phyloP scores from a whole-genome alignment of 2,888 invertebrate species.

The Spatulosminthurus flaviceps region DNA sequence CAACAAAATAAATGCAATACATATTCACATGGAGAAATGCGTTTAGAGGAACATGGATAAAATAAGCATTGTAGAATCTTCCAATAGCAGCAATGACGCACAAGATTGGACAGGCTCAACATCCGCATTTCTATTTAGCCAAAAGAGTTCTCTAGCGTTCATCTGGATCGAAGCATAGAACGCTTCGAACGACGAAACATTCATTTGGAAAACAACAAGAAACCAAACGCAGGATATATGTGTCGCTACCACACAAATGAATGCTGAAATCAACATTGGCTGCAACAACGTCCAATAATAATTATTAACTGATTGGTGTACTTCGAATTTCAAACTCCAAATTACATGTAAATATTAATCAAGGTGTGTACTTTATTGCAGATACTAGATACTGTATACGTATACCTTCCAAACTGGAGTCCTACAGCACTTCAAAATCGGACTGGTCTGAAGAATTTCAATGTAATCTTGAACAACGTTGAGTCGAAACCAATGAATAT shows the following conservation, averaged over 20 bases:
- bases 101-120: too few relatives aligned
- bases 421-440: background rate
- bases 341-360: too few relatives aligned
- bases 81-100: background rate
- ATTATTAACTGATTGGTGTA: too few relatives aligned
- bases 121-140: background rate
- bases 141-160: slow-evolving; percentile 21
- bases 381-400: too few relatives aligned
- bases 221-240: slow-evolving; percentile 4
- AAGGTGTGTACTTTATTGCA: too few relatives aligned
- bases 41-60: background rate
- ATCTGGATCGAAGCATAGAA: background rate
- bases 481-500: slow-evolving; percentile 27
- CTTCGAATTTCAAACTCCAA: too few relatives aligned
- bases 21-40: background rate
- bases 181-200: background rate
- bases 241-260: background rate
- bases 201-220: background rate
- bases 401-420: slow-evolving; percentile 27
- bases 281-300: background rate
- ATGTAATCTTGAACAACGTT: background rate
- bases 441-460: background rate
- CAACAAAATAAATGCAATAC: background rate
- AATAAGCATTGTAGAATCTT: slow-evolving; percentile 15
- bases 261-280: background rate